Base-by-base conservation (phyloP, 1,140 invertebrate species). In the Asbolus verrucosus region DNA sequence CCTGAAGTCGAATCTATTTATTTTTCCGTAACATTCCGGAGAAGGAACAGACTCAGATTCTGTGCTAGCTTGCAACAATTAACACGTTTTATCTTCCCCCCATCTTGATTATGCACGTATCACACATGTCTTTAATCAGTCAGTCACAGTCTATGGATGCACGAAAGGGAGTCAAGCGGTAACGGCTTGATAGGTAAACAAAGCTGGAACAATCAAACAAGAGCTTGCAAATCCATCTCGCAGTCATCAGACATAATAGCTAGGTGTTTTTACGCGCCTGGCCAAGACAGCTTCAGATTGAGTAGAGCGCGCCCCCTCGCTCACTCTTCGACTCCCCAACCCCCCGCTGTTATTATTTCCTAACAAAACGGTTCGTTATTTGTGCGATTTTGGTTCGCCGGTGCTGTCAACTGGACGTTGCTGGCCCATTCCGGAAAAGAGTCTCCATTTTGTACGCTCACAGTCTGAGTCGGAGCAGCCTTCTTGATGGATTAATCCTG, bases 191-290 rank as follows among this genome's bases (percentile, higher is more conserved):
- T 73, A 67, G 72, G 72, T 70, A 73, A 73, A 73, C 72, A 73
- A 73, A 70, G 72, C 68, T 39, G 54, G 71, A 73, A 73, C 71
- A 73, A 73, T 73, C 71, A 70, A 61, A 61, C 71, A 73, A 70
- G 67, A 70, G 71, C 67, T n/a, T 39, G 39, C 38, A 46, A 65
- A 65, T 65, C 36, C 66, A 69, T 73, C 67, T 67, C 54, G 39
- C 65, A 73, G 65, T 70, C 68, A 43, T 65, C 62, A 65, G 72
- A 70, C 72, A 73, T 73, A 73, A 73, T 70, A 73, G 72, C 63
- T 69, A 73, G 72, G 72, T 73, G 72, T 73, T 73, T 73, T 73
- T 73, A 73, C 72, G 30, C 54, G 72, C 36, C 72, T 73, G 72
- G 69, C 46, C 62, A 38, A 50, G 72, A 73, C 72, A 73, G 72